These are phyloP conservation scores for Amphibalanus amphitrite DNA, from an alignment of 1,140 invertebrate genomes.

Conservation along the genomic window DNA sequence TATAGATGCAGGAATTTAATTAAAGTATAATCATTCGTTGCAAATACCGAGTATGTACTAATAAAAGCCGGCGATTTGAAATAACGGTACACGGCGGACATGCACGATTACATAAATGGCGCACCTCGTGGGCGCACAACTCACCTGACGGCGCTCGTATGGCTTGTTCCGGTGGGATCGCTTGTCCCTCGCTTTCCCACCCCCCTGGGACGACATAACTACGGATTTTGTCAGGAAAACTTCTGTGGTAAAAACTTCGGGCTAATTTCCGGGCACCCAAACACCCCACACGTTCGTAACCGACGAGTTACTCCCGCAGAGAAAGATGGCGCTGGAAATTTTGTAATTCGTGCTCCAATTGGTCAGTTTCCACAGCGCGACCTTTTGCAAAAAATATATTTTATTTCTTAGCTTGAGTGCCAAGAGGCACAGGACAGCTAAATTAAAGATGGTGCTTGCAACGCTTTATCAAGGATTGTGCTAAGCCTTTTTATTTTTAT, in stretches of 20 bases:
- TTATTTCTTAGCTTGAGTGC: neutral
- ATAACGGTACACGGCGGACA: neutral
- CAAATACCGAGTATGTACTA: too few species aligned
- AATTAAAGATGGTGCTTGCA: too few species aligned
- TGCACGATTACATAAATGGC: neutral
- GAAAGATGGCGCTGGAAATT: slow-evolving; percentile 1
- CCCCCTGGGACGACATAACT: neutral
- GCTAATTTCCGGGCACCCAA: neutral
- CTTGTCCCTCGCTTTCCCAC: neutral
- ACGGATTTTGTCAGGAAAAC: neutral
- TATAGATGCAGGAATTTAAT: too few species aligned
- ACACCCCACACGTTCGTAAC: neutral
- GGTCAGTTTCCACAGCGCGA: neutral
- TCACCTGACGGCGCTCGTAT: neutral
- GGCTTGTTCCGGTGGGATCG: neutral
- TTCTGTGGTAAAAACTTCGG: neutral
- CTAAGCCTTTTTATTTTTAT: too few species aligned
- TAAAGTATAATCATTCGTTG: too few species aligned
- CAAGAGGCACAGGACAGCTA: too few species aligned
- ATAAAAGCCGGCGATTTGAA: too few species aligned
- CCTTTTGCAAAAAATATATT: neutral
- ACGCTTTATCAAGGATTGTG: too few species aligned
- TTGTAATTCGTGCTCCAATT: neutral
- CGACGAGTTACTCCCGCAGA: neutral
- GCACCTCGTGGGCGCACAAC: neutral